Evolutionary conservation across 2,113 vertebrate genomes (phyloP).

Genomic region (Propithecus coquereli): DNA sequence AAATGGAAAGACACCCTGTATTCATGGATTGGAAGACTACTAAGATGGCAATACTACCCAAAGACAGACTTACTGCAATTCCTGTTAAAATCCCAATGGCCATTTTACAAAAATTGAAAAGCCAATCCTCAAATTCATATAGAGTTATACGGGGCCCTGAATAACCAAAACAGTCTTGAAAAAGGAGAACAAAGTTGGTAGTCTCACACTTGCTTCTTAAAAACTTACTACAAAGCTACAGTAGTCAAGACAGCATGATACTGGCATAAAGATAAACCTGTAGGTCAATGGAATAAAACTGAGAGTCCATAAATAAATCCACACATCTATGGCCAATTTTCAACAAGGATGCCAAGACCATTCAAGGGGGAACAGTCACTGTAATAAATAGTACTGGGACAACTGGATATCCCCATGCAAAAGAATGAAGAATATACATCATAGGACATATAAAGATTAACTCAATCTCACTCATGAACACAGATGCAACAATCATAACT

Average conservation of each 20-base stretch:
- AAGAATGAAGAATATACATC: background rate
- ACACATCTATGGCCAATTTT: background rate
- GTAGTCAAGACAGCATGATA: background rate
- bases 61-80: background rate
- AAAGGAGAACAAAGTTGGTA: background rate
- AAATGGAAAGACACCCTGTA: background rate
- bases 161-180: background rate
- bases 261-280: background rate
- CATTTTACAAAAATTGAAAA: background rate
- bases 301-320: background rate
- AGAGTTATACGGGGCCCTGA: background rate
- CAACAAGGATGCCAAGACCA: background rate
- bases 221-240: background rate
- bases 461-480: background rate
- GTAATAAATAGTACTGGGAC: background rate
- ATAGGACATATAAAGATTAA: background rate
- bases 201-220: background rate
- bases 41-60: background rate
- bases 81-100: background rate
- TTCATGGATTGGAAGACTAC: background rate
- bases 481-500: background rate
- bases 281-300: background rate
- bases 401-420: background rate
- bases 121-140: background rate
- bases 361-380: background rate